A percentile compares a stretch with the other conserved stretches of the same genome.
These are phyloP conservation scores for Ceuthmochares aereus DNA, from an alignment of 2,113 vertebrate species.

Conservation along the genomic window DNA sequence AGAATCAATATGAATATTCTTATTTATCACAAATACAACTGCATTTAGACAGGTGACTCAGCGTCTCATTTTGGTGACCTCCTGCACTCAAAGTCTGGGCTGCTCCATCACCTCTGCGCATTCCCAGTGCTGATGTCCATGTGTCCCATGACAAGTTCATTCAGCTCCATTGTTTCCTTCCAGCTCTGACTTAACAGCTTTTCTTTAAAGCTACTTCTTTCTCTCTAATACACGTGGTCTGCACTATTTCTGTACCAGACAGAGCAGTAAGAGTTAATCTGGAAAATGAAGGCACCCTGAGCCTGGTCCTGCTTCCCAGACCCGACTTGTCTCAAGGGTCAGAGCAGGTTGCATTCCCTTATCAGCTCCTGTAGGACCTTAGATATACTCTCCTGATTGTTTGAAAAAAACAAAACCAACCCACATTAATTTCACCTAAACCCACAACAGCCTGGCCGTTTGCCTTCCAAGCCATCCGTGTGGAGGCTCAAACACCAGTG, in stretches of 20 bases:
- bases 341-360: background rate
- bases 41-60: background rate
- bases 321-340: background rate
- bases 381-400: fast-evolving
- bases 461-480: background rate
- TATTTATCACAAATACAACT: background rate
- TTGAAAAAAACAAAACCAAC: background rate
- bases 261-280: background rate
- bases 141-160: background rate
- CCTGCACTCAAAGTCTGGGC: background rate
- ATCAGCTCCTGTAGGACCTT: background rate
- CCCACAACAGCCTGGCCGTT: background rate
- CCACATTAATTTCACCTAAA: background rate
- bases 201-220: background rate
- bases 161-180: background rate
- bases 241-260: background rate
- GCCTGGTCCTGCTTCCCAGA: background rate
- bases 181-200: background rate
- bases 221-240: background rate
- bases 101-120: background rate
- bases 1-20: too few relatives aligned
- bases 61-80: background rate
- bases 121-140: background rate
- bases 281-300: background rate
- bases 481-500: background rate